Base-by-base conservation (phyloP, 2,113 vertebrate species). In the Lota lota region DNA sequence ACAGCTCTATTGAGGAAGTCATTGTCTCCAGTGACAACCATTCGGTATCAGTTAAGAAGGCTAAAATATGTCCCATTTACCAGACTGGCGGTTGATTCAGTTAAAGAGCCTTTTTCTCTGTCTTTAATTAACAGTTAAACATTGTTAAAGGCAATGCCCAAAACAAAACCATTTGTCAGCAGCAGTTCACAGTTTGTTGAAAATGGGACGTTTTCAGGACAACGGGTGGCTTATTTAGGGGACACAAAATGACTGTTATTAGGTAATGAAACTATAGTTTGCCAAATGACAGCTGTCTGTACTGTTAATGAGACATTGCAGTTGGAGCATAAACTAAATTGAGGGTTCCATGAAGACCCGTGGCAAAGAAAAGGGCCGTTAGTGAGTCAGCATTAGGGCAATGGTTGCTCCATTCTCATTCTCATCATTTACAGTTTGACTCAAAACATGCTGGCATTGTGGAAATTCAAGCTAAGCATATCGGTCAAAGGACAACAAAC, bases 1-100 rank as follows among this genome's bases (percentile, higher is more conserved):
- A 89, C 88, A 79, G 72, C 76, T 84, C 84, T 74, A 83, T 84
- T 82, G 75, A 79, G 63, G 76, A 63, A 83, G 79, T 77, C 82
- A 81, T 85, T 85, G 83, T 86, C 77, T 86, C 78, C 66, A 28
- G 62, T 82, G 77, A 79, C 71, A 72, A 79, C 79, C 64, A 67
- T 70, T 10, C 64, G 79, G 81, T 67, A 2, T 64, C 57, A 47
- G 72, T 84, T 80, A 88, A 90, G 86, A 79, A 78, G 82, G 63
- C 20, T 33, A 33, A 79, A 72, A 68, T 69, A 83, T 71, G 84
- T 81, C 79, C 80, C 76, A 83, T 63, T 85, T 81, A 84, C 79
- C 66, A 81, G 62, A 69, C 74, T 58, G 76, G 79, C 75, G 57
- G 84, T 88, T 91, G 81, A 87, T 81, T 83, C 69, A 75, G 85